Evolutionary conservation across 2,113 vertebrate genomes (phyloP).

Genomic region (Pomatostomus ruficeps): DNA sequence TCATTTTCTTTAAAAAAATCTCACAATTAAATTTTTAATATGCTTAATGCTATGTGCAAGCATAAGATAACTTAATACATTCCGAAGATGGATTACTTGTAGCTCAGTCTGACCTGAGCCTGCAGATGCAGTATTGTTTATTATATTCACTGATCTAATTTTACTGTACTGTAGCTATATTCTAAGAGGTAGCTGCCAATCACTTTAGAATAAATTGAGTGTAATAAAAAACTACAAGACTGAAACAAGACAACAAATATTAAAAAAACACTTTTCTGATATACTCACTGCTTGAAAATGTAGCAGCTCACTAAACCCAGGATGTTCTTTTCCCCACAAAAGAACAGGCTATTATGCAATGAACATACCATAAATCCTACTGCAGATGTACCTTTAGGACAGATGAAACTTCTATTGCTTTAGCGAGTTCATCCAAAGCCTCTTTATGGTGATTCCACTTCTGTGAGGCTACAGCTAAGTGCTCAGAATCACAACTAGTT

Average conservation of each 20-base stretch:
- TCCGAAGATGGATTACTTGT: conserved; percentile 3
- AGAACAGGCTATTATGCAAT: not conserved
- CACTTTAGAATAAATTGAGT: not conserved
- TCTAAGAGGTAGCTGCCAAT: not conserved
- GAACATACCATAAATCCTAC: not conserved
- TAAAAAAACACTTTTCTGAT: not conserved
- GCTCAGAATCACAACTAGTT: not conserved
- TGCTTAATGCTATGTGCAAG: not conserved
- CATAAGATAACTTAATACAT: not conserved
- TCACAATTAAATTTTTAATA: not conserved
- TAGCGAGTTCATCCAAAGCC: conserved; percentile 7
- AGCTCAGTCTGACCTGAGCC: not conserved
- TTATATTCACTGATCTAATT: conserved; percentile 11
- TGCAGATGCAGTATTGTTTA: not conserved
- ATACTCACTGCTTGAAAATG: not conserved
- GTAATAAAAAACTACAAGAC: not conserved
- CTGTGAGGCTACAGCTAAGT: not conserved
- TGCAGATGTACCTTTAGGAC: not conserved
- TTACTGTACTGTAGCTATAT: not conserved
- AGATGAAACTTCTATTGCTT: not conserved
- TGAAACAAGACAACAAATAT: not conserved
- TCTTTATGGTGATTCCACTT: not conserved
- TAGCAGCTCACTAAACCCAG: not conserved
- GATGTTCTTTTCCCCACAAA: not conserved
- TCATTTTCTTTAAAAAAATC: not conserved